Evolutionary conservation across 1,140 invertebrate genomes (phyloP).

Genomic region (Planococcus citri): DNA sequence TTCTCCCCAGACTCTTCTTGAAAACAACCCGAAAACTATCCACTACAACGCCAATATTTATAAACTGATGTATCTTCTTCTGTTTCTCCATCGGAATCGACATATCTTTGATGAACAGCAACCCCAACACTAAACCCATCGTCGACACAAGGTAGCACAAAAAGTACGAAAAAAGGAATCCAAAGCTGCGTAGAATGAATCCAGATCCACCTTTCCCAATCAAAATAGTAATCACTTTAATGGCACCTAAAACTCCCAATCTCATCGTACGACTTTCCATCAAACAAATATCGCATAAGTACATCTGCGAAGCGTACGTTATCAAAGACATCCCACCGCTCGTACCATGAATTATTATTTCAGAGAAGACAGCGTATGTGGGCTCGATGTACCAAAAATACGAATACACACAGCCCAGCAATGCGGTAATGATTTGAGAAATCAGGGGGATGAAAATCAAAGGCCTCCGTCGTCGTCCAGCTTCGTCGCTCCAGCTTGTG

Average conservation of each 20-base stretch:
- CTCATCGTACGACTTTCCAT: conserved; percentile 21
- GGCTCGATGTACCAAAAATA: conserved; percentile 27
- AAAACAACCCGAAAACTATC: neutral
- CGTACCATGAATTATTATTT: conserved; percentile 13
- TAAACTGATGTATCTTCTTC: neutral
- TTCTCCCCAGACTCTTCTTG: neutral
- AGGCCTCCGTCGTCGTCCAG: conserved; percentile 32
- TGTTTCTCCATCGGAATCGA: neutral
- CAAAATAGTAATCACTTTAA: conserved; percentile 21
- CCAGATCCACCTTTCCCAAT: conserved; percentile 19
- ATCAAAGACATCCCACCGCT: conserved; percentile 16
- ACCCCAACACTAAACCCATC: neutral
- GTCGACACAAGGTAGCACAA: neutral
- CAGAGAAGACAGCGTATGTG: conserved; percentile 25
- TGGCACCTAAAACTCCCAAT: conserved; percentile 20
- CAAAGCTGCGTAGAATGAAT: conserved; percentile 16
- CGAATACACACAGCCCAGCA: conserved; percentile 22
- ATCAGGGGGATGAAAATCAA: conserved; percentile 33
- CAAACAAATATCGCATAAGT: conserved; percentile 20
- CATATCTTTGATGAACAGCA: neutral
- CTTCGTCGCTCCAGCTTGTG: conserved; percentile 29
- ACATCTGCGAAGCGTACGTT: conserved; percentile 19
- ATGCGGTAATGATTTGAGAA: conserved; percentile 22
- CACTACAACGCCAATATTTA: neutral
- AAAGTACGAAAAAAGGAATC: conserved; percentile 22